Conservation (phyloP, 1,140 invertebrate genomes). For the Atta cephalotes region DNA sequence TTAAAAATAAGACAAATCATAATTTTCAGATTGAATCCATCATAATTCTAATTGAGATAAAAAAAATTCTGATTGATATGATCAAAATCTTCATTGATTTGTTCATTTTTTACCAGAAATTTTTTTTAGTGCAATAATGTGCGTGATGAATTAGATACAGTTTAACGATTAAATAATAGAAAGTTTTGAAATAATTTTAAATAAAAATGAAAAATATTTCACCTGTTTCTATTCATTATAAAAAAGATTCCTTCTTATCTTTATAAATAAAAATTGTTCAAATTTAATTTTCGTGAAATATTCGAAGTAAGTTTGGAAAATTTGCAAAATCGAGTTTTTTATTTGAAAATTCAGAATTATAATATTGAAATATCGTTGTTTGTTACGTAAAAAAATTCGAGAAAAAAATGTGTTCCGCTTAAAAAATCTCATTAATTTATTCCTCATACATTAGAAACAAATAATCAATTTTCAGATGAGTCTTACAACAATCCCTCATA, state of each 20-base stretch:
- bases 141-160: slow-evolving; percentile 21
- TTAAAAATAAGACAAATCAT: too few species aligned
- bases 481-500: slow-evolving; percentile 4
- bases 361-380: not conserved
- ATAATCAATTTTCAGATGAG: not conserved
- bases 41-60: too few species aligned
- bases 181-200: not conserved
- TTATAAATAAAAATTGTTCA: not conserved
- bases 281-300: not conserved
- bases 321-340: not conserved
- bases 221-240: not conserved
- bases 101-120: too few species aligned
- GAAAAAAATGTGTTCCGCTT: not conserved
- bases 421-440: not conserved
- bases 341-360: slow-evolving; percentile 2
- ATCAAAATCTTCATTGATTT: too few species aligned
- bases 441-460: not conserved
- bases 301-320: not conserved
- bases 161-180: not conserved
- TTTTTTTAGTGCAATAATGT: not conserved
- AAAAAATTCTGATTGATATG: too few species aligned
- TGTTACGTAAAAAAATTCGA: not conserved
- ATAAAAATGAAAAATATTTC: not conserved
- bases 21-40: too few species aligned
- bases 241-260: not conserved